Conservation (phyloP, 1,140 invertebrate species). For the Berghia stephanieae region DNA sequence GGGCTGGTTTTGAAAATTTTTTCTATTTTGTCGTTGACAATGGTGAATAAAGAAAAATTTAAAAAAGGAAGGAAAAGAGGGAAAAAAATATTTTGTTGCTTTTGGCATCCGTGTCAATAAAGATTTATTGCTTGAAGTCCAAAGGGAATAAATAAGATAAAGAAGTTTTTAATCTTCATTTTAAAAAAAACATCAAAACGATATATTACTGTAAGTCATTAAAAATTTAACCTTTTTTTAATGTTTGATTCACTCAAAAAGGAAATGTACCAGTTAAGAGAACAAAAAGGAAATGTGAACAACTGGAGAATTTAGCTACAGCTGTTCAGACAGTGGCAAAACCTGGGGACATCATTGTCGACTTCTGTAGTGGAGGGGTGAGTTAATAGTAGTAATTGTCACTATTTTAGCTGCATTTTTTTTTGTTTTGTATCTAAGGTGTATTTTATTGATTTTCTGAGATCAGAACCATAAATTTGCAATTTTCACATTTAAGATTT, state of each 20-base stretch:
- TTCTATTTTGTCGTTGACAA: background rate
- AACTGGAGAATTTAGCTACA: slow-evolving; percentile 87
- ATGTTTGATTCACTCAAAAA: slow-evolving; percentile 33
- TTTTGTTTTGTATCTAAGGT: too few relatives aligned
- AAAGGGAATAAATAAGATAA: background rate
- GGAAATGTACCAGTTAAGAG: slow-evolving; percentile 82
- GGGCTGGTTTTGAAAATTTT: background rate
- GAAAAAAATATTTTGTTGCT: too few relatives aligned
- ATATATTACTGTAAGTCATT: background rate
- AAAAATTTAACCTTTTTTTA: background rate
- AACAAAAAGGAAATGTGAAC: slow-evolving; percentile 82
- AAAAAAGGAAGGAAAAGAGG: too few relatives aligned
- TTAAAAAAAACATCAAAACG: background rate
- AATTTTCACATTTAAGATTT: too few relatives aligned
- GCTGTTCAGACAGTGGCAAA: slow-evolving; percentile 77
- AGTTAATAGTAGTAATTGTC: slow-evolving; percentile 30
- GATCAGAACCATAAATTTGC: too few relatives aligned
- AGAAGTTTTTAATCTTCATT: background rate
- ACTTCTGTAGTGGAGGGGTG: slow-evolving; percentile 90
- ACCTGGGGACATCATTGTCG: slow-evolving; percentile 77
- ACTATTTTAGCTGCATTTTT: too few relatives aligned
- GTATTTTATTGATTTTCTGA: too few relatives aligned
- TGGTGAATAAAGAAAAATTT: background rate
- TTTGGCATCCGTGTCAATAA: background rate
- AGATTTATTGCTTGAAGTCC: background rate